Percentiles rank a stretch among this genome's conserved stretches.
Conservation (phyloP, 2,797 vertebrate genomes). For the Phoxinus dragarum region DNA sequence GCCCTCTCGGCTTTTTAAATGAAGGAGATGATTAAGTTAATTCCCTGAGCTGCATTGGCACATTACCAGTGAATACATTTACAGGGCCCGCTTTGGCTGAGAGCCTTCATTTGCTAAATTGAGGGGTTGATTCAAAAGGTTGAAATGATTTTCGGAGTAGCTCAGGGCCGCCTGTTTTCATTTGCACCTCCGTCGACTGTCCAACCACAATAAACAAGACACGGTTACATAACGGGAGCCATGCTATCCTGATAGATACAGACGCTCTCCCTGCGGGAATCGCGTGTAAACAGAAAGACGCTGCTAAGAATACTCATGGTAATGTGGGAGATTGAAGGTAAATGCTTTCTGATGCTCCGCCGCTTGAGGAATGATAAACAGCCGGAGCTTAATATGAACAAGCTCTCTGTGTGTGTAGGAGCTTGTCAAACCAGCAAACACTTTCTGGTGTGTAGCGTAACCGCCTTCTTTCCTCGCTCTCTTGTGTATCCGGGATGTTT, state of each 20-base stretch:
- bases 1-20: conserved; percentile 87
- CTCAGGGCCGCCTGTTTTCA: conserved; percentile 60
- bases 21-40: conserved; percentile 93
- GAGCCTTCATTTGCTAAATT: conserved; percentile 91
- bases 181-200: conserved; percentile 5
- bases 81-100: conserved; percentile 85
- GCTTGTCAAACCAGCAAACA: conserved; percentile 36
- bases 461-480: conserved; percentile 20
- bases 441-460: conserved; percentile 40
- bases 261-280: not conserved
- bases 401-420: conserved; percentile 21
- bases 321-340: not conserved
- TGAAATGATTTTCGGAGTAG: conserved; percentile 67
- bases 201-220: conserved; percentile 29
- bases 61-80: conserved; percentile 93
- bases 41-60: conserved; percentile 88
- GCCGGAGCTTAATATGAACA: conserved; percentile 36
- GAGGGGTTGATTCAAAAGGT: conserved; percentile 73
- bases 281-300: not conserved
- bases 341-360: not conserved
- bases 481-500: conserved; percentile 56
- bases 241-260: not conserved
- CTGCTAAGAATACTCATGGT: not conserved
- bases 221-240: not conserved
- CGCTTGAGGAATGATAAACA: conserved; percentile 34